A percentile compares a stretch with the other conserved stretches of the same genome.
phyloP scores from a whole-genome alignment of 1,140 invertebrate genomes.

The Drosophila simulans region DNA sequence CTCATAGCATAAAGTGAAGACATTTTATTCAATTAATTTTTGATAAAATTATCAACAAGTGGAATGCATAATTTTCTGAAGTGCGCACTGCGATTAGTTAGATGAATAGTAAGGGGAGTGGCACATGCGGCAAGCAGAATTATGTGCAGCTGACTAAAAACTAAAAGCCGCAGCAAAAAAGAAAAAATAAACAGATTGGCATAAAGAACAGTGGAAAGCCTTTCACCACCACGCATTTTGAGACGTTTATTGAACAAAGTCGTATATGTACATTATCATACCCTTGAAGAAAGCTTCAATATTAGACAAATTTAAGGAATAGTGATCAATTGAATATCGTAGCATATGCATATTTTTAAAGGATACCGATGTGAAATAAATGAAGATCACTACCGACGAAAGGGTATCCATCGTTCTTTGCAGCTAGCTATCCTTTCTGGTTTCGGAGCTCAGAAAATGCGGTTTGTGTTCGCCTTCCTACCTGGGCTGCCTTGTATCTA shows the following conservation, averaged over 20 bases:
- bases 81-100: constrained; percentile 2
- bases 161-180: constrained; percentile 22
- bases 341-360: too few species aligned
- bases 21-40: too few species aligned
- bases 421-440: constrained; percentile 35
- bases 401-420: constrained; percentile 18
- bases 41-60: too few species aligned
- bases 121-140: neutral
- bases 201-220: constrained; percentile 10
- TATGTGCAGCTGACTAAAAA: neutral
- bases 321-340: too few species aligned
- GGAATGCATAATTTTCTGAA: neutral
- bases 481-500: constrained; percentile 43
- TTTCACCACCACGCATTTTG: constrained; percentile 50
- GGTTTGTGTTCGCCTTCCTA: constrained; percentile 10
- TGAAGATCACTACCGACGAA: neutral
- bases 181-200: neutral
- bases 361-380: too few species aligned
- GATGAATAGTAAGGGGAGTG: neutral
- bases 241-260: neutral
- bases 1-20: too few species aligned
- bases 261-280: neutral
- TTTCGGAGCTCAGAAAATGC: constrained; percentile 40
- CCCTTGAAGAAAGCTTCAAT: neutral
- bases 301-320: neutral